Percentiles rank a stretch among this genome's conserved stretches.
Evolutionary conservation across 1,140 invertebrate genomes (phyloP).

Genomic region (Micrasema minimum): DNA sequence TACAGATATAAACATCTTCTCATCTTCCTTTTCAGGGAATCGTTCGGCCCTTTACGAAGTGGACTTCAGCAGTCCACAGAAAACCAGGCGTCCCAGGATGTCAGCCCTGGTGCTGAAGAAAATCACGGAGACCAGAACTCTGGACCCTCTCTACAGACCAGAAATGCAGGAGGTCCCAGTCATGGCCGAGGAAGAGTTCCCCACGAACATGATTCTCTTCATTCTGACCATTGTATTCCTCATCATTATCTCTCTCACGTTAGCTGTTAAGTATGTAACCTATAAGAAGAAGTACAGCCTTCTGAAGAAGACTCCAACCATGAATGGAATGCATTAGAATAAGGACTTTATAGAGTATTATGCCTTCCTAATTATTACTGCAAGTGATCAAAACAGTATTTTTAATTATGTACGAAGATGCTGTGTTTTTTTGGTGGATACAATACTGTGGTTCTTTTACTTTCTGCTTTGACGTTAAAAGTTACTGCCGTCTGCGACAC

Average conservation of each 20-base stretch:
- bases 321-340: no score
- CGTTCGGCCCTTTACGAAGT: conserved; percentile 80
- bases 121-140: conserved; percentile 60
- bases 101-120: conserved; percentile 71
- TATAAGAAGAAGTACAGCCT: conserved; percentile 17
- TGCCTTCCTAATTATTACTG: no score
- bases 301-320: background rate
- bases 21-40: conserved; percentile 71
- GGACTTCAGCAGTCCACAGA: conserved; percentile 73
- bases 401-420: no score
- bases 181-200: background rate
- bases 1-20: no score
- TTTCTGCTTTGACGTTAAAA: no score
- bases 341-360: no score
- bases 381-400: no score
- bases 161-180: conserved; percentile 12
- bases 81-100: conserved; percentile 73
- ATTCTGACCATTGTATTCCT: background rate
- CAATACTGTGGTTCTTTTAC: no score
- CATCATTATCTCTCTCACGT: background rate
- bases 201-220: background rate
- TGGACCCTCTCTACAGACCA: conserved; percentile 34
- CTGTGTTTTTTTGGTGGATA: no score
- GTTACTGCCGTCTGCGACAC: no score
- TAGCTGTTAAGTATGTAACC: conserved; percentile 2